Percentiles rank a stretch among this genome's conserved stretches.
These are phyloP conservation scores for Aix galericulata DNA, from an alignment of 2,113 vertebrate species.

Conservation along the genomic window DNA sequence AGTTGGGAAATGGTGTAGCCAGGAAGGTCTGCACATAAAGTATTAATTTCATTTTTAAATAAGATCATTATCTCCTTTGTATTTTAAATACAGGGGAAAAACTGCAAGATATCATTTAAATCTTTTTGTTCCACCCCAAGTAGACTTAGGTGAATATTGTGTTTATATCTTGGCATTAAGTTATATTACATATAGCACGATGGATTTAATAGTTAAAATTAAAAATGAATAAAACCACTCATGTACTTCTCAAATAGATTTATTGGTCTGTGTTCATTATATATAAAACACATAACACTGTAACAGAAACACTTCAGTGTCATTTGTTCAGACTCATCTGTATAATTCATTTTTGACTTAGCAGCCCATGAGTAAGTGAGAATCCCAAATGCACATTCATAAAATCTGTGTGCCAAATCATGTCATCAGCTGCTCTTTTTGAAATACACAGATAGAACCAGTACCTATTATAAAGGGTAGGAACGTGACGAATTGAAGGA, in stretches of 20 bases:
- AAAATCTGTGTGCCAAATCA: background rate
- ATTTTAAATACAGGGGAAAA: background rate
- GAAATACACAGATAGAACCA: background rate
- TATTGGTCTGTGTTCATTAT: background rate
- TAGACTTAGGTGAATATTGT: background rate
- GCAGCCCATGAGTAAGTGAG: background rate
- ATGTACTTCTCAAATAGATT: background rate
- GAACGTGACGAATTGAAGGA: background rate
- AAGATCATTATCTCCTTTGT: background rate
- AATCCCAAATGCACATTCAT: background rate
- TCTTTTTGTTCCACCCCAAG: background rate
- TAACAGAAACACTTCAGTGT: background rate
- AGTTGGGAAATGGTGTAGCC: background rate
- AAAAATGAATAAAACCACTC: background rate
- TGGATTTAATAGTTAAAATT: background rate
- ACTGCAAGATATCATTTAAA: rapidly evolving
- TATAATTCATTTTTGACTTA: background rate
- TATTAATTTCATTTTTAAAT: background rate
- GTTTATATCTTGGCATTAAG: background rate
- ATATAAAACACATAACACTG: background rate
- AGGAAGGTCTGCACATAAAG: background rate
- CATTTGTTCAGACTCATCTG: conserved; percentile 5
- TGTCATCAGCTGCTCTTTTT: background rate
- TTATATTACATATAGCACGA: background rate
- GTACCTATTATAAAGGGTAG: background rate